Evolutionary conservation across 2,888 invertebrate genomes (phyloP), one percentile per base, ranked within the genome.

Genomic region (Theodoxus fluviatilis): DNA sequence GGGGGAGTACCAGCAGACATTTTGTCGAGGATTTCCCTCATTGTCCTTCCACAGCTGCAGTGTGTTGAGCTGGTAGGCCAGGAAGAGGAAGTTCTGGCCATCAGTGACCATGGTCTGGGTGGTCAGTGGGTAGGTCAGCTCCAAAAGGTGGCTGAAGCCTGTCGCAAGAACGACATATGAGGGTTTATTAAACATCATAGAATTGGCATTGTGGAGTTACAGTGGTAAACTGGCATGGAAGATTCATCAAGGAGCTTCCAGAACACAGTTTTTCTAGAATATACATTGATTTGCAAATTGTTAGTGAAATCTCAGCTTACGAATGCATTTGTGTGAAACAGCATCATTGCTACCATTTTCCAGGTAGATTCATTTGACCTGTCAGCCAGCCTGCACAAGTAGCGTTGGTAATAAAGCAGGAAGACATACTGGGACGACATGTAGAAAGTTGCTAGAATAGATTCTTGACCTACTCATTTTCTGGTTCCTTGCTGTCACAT

Each of bases 21-120:
- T 97, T 65, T 91, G 89, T 78, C 91, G 91, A 0, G 90, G 90
- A 87, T 94, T 94, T 15, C 89, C 89, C 3, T 77, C 74, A 47
- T 78, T 74, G 40, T 80, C 77, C 78, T 91, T 84, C 76, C 92
- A 90, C 38, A 90, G 88, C 80, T 93, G 91, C 78, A 94, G 71
- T 0, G 86, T 97, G 85, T 99, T 99, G 71, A 99, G 87, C 86
- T 99, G 98, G 85, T 97, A 98, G 18, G 92, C 90, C 83, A 93
- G 94, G 76, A 98, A 93, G 0, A 93, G 93, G 92, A 94, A 96
- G 3, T 90, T 84, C 76, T 93, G 91, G 0, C 98, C 98, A 88
- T 98, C 93, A 0, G 96, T 94, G 49, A 97, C 90, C 18, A 96
- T 89, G 22, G 93, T 92, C 90, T 98, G 98, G 3, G 94, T 93